Evolutionary conservation across 2,797 vertebrate species (phyloP).

Genomic region (Falco biarmicus): DNA sequence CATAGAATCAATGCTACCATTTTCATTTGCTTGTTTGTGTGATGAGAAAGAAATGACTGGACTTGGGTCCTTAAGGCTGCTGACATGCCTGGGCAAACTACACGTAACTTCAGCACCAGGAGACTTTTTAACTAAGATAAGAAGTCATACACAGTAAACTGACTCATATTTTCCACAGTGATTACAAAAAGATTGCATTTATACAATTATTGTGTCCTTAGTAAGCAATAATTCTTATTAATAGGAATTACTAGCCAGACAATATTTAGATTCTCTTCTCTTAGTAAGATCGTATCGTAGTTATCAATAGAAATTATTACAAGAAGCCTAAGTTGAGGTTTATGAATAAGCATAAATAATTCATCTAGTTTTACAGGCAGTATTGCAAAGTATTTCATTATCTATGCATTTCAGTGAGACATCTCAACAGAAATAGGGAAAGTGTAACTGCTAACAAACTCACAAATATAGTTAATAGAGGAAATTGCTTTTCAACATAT

Average conservation of each 20-base stretch:
- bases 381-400: background rate
- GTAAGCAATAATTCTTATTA: background rate
- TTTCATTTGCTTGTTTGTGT: conserved; percentile 82
- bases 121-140: conserved; percentile 83
- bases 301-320: background rate
- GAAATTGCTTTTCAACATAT: background rate
- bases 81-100: conserved; percentile 87
- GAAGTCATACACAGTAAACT: conserved; percentile 50
- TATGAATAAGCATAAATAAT: background rate
- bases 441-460: background rate
- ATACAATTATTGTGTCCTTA: background rate
- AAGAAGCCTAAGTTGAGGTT: background rate
- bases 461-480: background rate
- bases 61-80: conserved; percentile 83
- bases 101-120: conserved; percentile 89
- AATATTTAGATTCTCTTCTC: background rate
- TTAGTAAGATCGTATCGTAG: background rate
- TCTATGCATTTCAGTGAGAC: background rate
- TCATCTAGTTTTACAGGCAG: background rate
- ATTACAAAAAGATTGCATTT: background rate
- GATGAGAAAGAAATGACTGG: conserved; percentile 91
- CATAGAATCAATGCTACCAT: conserved; percentile 73
- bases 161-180: background rate
- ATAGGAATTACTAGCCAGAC: background rate
- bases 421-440: background rate